phyloP scores from a whole-genome alignment of 2,113 vertebrate genomes.

The Alligator sinensis region DNA sequence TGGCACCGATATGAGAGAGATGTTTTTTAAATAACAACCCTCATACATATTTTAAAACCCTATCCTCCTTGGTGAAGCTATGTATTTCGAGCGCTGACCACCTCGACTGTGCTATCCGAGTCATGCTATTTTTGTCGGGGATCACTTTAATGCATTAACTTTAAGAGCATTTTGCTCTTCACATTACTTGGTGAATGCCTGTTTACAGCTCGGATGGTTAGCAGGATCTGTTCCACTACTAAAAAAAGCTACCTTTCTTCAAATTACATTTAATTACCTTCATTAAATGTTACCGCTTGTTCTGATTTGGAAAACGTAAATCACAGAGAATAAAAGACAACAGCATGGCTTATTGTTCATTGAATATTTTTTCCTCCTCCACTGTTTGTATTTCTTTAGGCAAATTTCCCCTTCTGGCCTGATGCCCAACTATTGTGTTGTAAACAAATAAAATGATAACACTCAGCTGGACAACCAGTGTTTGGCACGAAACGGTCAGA shows the following conservation, averaged over 20 bases:
- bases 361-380: background rate
- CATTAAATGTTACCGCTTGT: slow-evolving; percentile 67
- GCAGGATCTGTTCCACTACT: slow-evolving; percentile 42
- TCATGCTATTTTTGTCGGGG: background rate
- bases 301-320: slow-evolving; percentile 55
- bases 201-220: slow-evolving; percentile 44
- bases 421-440: accelerated
- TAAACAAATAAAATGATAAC: background rate
- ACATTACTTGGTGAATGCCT: background rate
- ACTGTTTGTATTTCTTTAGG: background rate
- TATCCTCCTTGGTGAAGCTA: background rate
- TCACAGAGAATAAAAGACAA: slow-evolving; percentile 40
- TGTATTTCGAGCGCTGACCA: slow-evolving; percentile 3
- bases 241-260: slow-evolving; percentile 58
- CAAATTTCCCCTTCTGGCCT: background rate
- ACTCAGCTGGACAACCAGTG: background rate
- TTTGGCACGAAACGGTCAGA: accelerated
- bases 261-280: slow-evolving; percentile 74
- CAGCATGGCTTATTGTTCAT: slow-evolving; percentile 27
- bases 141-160: background rate
- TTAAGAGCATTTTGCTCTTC: slow-evolving; percentile 16
- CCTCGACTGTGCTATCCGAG: slow-evolving; percentile 35
- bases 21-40: slow-evolving; percentile 15
- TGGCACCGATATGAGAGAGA: background rate
- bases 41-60: background rate